A percentile compares a stretch with the other conserved stretches of the same genome.
Conservation (phyloP, 2,113 vertebrate genomes). For the Nycticebus coucang region DNA sequence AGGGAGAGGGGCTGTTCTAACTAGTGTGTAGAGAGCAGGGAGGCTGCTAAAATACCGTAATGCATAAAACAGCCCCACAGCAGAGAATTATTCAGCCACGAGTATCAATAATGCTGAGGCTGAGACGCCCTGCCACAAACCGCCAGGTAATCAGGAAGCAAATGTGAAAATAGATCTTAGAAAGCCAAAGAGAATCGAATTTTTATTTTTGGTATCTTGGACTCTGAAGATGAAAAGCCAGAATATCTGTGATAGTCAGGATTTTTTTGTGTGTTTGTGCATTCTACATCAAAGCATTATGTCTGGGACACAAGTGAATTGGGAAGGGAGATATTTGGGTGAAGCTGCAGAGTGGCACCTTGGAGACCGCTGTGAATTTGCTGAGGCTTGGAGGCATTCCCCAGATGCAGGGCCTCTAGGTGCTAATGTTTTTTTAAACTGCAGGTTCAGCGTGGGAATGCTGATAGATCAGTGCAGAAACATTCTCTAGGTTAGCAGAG, state of each 20-base stretch:
- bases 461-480: not conserved
- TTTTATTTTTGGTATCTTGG: not conserved
- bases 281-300: not conserved
- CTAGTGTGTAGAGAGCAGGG: not conserved
- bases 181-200: not conserved
- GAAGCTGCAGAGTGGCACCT: not conserved
- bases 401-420: not conserved
- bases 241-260: not conserved
- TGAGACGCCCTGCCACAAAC: not conserved
- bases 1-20: not conserved
- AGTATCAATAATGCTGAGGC: accelerated
- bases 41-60: not conserved
- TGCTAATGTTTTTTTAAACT: too few relatives aligned
- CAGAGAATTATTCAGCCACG: not conserved
- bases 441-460: not conserved
- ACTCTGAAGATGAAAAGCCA: conserved; percentile 34
- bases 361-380: not conserved
- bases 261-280: not conserved
- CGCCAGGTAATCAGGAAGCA: not conserved
- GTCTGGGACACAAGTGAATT: not conserved
- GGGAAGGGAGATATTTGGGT: not conserved
- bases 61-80: not conserved
- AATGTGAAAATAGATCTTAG: not conserved
- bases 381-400: accelerated
- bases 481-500: not conserved